A percentile compares a stretch with the other conserved stretches of the same genome.
Evolutionary conservation across 2,888 invertebrate genomes (phyloP).

Genomic region (Dicranocentrus wangi): DNA sequence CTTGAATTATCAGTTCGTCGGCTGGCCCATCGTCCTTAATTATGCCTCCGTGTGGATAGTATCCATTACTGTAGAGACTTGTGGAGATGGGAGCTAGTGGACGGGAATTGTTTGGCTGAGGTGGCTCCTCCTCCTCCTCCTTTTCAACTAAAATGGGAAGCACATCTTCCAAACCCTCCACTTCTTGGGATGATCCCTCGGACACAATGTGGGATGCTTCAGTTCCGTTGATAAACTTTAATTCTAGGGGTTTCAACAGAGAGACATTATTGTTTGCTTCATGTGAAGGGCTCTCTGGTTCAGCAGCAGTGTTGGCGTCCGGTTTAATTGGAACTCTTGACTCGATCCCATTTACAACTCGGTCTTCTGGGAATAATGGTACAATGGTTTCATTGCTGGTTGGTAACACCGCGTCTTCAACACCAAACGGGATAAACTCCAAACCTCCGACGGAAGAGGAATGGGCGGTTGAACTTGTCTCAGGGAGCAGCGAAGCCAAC

Average conservation of each 20-base stretch:
- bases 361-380: no score
- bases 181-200: constrained; percentile 20
- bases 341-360: background rate
- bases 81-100: constrained; percentile 69
- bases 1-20: constrained; percentile 43
- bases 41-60: constrained; percentile 62
- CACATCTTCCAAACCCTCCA: background rate
- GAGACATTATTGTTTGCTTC: background rate
- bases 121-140: constrained; percentile 46
- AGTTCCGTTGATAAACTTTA: constrained; percentile 43
- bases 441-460: constrained; percentile 63
- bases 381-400: constrained; percentile 13
- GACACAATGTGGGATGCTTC: constrained; percentile 13
- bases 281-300: background rate
- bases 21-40: constrained; percentile 26
- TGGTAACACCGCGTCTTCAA: constrained; percentile 84
- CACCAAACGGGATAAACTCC: constrained; percentile 87
- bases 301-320: constrained; percentile 45
- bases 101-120: no score
- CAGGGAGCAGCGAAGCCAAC: constrained; percentile 33
- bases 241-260: constrained; percentile 40
- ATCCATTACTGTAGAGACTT: constrained; percentile 71
- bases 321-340: background rate
- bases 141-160: constrained; percentile 47
- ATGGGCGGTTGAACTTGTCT: no score